A percentile compares a stretch with the other conserved stretches of the same genome.
Evolutionary conservation across 2,113 vertebrate species (phyloP).

Genomic region (Amblyornis subalaris): DNA sequence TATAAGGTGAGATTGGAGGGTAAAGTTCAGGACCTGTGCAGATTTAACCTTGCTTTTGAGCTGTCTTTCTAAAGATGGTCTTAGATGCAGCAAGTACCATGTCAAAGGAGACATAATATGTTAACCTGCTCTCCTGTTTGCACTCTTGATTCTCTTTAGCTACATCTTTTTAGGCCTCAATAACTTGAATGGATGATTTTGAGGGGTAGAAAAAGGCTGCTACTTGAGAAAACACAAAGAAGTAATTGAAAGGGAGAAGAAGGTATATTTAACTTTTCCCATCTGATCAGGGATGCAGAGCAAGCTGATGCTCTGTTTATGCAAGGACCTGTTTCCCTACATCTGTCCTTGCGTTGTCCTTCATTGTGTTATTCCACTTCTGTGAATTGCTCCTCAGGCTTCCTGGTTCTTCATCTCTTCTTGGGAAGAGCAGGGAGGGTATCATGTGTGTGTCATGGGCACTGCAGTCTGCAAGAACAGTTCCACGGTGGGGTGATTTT

Average conservation of each 20-base stretch:
- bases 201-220: background rate
- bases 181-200: background rate
- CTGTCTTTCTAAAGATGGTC: background rate
- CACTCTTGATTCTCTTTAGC: background rate
- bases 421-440: background rate
- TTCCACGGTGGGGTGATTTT: fast-evolving
- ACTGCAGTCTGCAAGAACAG: background rate
- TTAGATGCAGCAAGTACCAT: background rate
- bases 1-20: background rate
- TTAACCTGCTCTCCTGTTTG: background rate
- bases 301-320: background rate
- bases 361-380: background rate
- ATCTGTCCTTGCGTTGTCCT: background rate
- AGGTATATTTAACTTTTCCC: background rate
- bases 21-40: background rate
- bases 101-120: background rate
- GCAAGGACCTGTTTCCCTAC: background rate
- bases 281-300: background rate
- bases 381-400: background rate
- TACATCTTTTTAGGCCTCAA: background rate
- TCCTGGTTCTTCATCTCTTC: background rate
- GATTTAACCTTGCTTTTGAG: background rate
- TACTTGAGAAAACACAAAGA: background rate
- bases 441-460: no score
- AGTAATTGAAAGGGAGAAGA: background rate